Evolutionary conservation across 2,888 invertebrate genomes (phyloP).

Genomic region (Dryobotodes eremita): DNA sequence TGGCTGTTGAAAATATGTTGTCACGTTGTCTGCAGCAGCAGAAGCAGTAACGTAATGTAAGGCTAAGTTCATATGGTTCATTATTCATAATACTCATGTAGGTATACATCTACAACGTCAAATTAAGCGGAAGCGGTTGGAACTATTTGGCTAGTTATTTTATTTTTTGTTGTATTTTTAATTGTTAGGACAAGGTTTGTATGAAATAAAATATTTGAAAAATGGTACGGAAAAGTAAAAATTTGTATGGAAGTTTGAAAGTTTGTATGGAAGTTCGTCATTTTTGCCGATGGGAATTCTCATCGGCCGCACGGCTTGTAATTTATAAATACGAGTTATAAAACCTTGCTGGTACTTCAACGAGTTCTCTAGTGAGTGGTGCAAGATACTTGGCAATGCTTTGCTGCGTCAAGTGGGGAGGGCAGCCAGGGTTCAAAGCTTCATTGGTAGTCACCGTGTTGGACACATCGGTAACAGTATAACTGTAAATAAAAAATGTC

Average conservation of each 20-base stretch:
- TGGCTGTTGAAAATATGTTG: not conserved
- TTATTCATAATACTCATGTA: not conserved
- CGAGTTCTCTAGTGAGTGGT: conserved; percentile 84
- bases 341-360: conserved; percentile 81
- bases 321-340: not conserved
- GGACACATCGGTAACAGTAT: conserved; percentile 74
- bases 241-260: too few relatives aligned
- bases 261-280: too few relatives aligned
- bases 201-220: too few relatives aligned
- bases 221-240: too few relatives aligned
- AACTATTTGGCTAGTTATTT: too few relatives aligned
- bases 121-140: not conserved
- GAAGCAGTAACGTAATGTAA: not conserved
- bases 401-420: conserved; percentile 87
- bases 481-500: conserved; percentile 70
- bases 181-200: too few relatives aligned
- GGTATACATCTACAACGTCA: not conserved
- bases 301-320: too few relatives aligned
- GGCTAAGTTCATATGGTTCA: not conserved
- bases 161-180: too few relatives aligned
- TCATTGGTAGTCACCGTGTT: conserved; percentile 80
- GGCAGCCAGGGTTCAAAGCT: conserved; percentile 82
- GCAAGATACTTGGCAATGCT: conserved; percentile 85
- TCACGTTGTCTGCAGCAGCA: not conserved
- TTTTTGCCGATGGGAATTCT: too few relatives aligned